phyloP scores from a whole-genome alignment of 2,797 vertebrate species.

The Halcyon smyrnensis region DNA sequence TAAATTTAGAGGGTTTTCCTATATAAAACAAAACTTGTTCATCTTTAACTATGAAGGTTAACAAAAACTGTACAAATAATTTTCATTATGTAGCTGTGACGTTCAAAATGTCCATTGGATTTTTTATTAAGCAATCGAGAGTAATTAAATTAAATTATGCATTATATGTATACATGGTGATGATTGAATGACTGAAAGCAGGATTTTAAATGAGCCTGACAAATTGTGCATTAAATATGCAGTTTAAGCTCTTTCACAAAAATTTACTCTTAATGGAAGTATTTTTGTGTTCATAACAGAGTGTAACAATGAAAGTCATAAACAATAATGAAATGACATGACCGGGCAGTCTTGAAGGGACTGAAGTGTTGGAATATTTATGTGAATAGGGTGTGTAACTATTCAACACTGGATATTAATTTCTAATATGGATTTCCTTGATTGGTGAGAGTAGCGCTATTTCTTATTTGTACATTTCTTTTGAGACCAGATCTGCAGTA shows the following conservation, averaged over 20 bases:
- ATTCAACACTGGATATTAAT: background rate
- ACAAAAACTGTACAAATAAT: constrained; percentile 8
- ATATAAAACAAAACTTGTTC: background rate
- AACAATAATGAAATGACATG: background rate
- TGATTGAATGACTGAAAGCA: background rate
- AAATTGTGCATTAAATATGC: constrained; percentile 28
- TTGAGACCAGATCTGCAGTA: background rate
- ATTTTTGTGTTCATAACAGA: constrained; percentile 21
- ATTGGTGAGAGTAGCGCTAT: background rate
- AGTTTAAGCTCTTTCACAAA: constrained; percentile 29
- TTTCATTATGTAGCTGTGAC: background rate
- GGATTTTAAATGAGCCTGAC: background rate
- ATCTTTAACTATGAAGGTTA: background rate
- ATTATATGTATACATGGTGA: background rate
- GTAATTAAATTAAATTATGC: constrained; percentile 43
- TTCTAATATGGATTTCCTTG: background rate
- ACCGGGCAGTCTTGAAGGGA: background rate
- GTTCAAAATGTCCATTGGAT: background rate
- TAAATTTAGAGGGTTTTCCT: background rate
- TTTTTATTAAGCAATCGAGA: constrained; percentile 36
- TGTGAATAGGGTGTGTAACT: background rate
- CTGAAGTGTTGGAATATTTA: background rate
- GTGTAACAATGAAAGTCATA: background rate
- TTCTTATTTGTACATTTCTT: background rate
- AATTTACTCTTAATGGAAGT: constrained; percentile 27